A percentile compares a stretch with the other conserved stretches of the same genome.
phyloP scores from a whole-genome alignment of 2,888 invertebrate genomes.

The Cryptus armator region DNA sequence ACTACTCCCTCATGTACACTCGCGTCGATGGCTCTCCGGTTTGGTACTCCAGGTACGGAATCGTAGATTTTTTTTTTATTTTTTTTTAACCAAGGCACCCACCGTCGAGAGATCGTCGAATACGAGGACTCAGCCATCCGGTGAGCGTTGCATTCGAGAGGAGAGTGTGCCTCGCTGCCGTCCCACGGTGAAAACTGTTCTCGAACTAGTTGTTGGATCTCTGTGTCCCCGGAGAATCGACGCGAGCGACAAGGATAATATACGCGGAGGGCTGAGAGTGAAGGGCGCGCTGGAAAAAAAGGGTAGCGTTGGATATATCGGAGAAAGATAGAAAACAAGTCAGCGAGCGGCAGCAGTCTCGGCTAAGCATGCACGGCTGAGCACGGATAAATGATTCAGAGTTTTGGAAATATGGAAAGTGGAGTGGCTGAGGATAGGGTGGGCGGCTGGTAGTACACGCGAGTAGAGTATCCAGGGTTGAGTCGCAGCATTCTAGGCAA shows the following conservation, averaged over 20 bases:
- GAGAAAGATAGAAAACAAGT: slow-evolving; percentile 55
- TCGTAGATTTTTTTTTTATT: slow-evolving; percentile 20
- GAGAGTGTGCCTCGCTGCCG: slow-evolving; percentile 46
- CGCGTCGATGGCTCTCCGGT: slow-evolving; percentile 33
- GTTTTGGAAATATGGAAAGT: slow-evolving; percentile 82
- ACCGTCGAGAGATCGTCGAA: slow-evolving; percentile 17
- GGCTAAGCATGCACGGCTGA: slow-evolving; percentile 79
- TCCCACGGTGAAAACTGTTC: slow-evolving; percentile 52
- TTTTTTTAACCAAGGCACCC: background rate
- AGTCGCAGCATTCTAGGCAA: slow-evolving; percentile 2
- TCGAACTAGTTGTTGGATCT: slow-evolving; percentile 75
- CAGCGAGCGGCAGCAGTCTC: slow-evolving; percentile 39
- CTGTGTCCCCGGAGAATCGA: slow-evolving; percentile 69
- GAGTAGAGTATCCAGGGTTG: slow-evolving; percentile 21
- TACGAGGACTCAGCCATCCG: slow-evolving; percentile 43
- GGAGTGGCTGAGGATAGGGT: slow-evolving; percentile 72
- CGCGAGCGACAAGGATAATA: slow-evolving; percentile 48
- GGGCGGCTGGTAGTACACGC: slow-evolving; percentile 33
- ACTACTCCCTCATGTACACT: slow-evolving; percentile 26
- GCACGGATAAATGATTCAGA: slow-evolving; percentile 82
- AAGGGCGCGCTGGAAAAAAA: slow-evolving; percentile 28
- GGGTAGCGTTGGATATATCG: slow-evolving; percentile 12
- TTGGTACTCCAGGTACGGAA: slow-evolving; percentile 11
- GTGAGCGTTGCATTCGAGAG: slow-evolving; percentile 50
- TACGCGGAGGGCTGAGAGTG: slow-evolving; percentile 28